Conservation (phyloP, 1,140 invertebrate species). For the Rhyzopertha dominica region DNA sequence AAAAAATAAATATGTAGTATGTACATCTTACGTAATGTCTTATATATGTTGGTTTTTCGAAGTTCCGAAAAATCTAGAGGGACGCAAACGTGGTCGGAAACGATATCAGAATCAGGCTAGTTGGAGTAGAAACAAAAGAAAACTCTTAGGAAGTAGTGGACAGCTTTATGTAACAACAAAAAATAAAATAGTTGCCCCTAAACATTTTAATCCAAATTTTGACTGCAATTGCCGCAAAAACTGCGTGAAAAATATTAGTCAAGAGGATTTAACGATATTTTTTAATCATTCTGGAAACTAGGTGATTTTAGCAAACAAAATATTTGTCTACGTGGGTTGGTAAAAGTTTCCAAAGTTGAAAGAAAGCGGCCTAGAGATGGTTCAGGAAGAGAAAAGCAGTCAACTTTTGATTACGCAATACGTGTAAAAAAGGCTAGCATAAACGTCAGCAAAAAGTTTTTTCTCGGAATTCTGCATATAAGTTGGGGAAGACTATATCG, state of each 20-base stretch:
- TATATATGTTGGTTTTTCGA: no score
- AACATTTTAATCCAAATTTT: slow-evolving; percentile 7
- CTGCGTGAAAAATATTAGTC: neutral
- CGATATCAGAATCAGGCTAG: slow-evolving; percentile 1
- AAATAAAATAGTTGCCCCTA: neutral
- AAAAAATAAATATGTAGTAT: neutral
- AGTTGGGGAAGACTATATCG: slow-evolving; percentile 15
- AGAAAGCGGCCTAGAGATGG: no score
- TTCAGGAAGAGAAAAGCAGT: no score
- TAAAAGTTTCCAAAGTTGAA: no score
- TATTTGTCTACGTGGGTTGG: neutral
- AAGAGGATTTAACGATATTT: slow-evolving; percentile 2
- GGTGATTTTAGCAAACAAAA: slow-evolving; percentile 2
- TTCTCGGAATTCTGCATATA: slow-evolving; percentile 14
- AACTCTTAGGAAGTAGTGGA: no score
- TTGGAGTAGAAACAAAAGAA: slow-evolving; percentile 6
- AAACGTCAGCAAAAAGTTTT: slow-evolving; percentile 15
- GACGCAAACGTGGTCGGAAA: neutral
- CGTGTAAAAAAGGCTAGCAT: neutral
- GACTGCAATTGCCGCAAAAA: slow-evolving; percentile 3
- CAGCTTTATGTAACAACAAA: no score
- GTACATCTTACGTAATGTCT: no score
- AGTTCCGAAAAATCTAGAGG: neutral
- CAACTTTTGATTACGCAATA: no score
- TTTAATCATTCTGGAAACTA: slow-evolving; percentile 9